Evolutionary conservation across 30 jellyfish, hydroid and myxozoan species (phyloP).

Genomic region (Haliclystus octoradiatus): DNA sequence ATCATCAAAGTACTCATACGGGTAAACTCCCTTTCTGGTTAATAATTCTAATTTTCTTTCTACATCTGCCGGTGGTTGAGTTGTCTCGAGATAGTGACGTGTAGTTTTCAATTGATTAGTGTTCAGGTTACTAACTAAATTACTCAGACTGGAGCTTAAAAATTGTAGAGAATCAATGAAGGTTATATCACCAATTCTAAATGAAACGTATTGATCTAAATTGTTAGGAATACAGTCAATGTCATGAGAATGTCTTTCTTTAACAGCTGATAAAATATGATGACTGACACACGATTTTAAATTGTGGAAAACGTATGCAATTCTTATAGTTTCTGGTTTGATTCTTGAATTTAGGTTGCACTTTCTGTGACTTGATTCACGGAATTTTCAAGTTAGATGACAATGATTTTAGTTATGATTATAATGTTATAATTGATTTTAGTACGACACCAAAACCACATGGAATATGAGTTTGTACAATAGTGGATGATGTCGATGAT

Average conservation of each 20-base stretch:
- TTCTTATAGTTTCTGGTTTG: conserved; percentile 17
- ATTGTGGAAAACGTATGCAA: conserved; percentile 45
- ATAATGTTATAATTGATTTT: too few relatives aligned
- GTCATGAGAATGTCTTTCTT: too few relatives aligned
- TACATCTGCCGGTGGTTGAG: too few relatives aligned
- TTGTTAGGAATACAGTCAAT: conserved; percentile 18
- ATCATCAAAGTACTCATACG: conserved; percentile 10
- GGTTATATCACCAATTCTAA: too few relatives aligned
- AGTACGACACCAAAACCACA: too few relatives aligned
- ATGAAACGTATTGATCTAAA: conserved; percentile 22
- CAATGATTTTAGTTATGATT: too few relatives aligned
- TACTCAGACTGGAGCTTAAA: conserved; percentile 16
- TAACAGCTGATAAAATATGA: conserved; percentile 22
- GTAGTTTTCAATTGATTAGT: too few relatives aligned
- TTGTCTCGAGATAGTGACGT: too few relatives aligned
- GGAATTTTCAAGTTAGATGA: too few relatives aligned
- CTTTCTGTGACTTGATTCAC: too few relatives aligned
- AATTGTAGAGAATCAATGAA: conserved; percentile 17
- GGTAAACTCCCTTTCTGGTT: conserved; percentile 14
- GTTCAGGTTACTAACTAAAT: conserved; percentile 12
- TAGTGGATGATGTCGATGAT: too few relatives aligned
- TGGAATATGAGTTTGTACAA: too few relatives aligned
- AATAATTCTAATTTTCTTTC: not conserved
- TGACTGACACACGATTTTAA: conserved; percentile 41
- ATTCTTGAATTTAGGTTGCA: conserved; percentile 31